Percentiles rank a stretch among this genome's conserved stretches.
phyloP scores from a whole-genome alignment of 2,113 vertebrate species.

The Diphyllodes magnificus region DNA sequence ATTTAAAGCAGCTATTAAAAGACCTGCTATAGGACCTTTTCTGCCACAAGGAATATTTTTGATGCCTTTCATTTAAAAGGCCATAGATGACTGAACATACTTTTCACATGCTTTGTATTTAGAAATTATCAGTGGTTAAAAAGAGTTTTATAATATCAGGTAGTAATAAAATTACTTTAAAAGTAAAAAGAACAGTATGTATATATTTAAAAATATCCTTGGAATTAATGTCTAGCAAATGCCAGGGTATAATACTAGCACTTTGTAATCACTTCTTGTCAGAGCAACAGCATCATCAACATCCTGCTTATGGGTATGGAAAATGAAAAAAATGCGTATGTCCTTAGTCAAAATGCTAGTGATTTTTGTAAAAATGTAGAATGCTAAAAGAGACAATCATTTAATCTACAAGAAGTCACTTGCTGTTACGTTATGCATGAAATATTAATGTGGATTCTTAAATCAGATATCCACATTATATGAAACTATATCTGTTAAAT shows the following conservation, averaged over 20 bases:
- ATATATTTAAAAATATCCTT: slow-evolving; percentile 68
- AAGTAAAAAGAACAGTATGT: slow-evolving; percentile 61
- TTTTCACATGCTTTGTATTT: slow-evolving; percentile 73
- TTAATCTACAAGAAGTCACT: slow-evolving; percentile 23
- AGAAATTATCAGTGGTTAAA: slow-evolving; percentile 67
- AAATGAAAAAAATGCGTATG: not conserved
- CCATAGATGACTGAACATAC: slow-evolving; percentile 59
- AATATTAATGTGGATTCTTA: not conserved
- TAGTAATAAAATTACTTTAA: slow-evolving; percentile 70
- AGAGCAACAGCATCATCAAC: slow-evolving; percentile 7
- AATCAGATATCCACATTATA: not conserved
- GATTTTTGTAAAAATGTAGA: slow-evolving; percentile 56
- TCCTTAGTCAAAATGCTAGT: slow-evolving; percentile 44
- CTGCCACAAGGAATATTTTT: slow-evolving; percentile 61
- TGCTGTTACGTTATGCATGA: not conserved
- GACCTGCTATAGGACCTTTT: slow-evolving; percentile 53
- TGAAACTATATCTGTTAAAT: not conserved
- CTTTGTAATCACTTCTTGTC: slow-evolving; percentile 71
- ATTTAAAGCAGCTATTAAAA: slow-evolving; percentile 31
- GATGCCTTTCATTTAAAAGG: slow-evolving; percentile 72
- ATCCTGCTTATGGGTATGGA: slow-evolving; percentile 40
- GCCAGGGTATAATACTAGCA: slow-evolving; percentile 70
- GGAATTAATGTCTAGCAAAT: slow-evolving; percentile 68
- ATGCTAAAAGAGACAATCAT: slow-evolving; percentile 73
- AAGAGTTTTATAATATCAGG: slow-evolving; percentile 70